Evolutionary conservation across 2,797 vertebrate species (phyloP), one percentile per base, ranked within the genome.

Genomic region (Ispidina picta): DNA sequence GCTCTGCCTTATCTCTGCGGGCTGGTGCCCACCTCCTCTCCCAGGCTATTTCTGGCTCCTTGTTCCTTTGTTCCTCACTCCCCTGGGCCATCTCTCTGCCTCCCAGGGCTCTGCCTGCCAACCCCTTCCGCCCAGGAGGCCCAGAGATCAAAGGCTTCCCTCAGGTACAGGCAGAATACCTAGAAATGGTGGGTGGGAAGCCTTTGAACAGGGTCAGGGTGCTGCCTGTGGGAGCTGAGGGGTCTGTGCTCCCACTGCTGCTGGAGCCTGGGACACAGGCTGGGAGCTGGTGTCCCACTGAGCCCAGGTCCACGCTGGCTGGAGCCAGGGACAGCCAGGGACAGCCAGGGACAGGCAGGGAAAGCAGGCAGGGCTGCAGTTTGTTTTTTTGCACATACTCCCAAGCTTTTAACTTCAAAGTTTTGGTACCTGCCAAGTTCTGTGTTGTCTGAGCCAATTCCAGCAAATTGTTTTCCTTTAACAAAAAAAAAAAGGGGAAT

Each of bases 71-170:
- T 54, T 89, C 74, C 4, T 14, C 59, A 7, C 12, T 58, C 65
- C 65, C 13, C 56, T 39, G 12, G 9, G 85, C 89, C 70, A 75
- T 73, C 60, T 2, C 3, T 0, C 83, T 48, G 84, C 81, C 86
- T 93, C 23, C 10, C 74, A 83, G 86, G 83, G 84, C 20, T 73
- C 29, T 80, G 64, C 64, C 79, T 81, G 3, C 0, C 63, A 83
- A 93, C 94, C 92, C 15, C 92, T 95, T 95, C 94, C 85, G 0
- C 83, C 31, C 5, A 26, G 37, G 10, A 49, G 75, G 35, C 13
- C 41, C 1, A 2, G 82, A 94, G 93, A 94, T 90, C 28, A 95
- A 95, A 95, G 88, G 0, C 74, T 83, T 70, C 70, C 31, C 76
- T 51, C 25, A 18, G 59, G 64, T 39, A 52, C 7, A 1, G 9